These are phyloP conservation scores for Rhea americana DNA, from an alignment of 2,113 vertebrate species.

Conservation along the genomic window DNA sequence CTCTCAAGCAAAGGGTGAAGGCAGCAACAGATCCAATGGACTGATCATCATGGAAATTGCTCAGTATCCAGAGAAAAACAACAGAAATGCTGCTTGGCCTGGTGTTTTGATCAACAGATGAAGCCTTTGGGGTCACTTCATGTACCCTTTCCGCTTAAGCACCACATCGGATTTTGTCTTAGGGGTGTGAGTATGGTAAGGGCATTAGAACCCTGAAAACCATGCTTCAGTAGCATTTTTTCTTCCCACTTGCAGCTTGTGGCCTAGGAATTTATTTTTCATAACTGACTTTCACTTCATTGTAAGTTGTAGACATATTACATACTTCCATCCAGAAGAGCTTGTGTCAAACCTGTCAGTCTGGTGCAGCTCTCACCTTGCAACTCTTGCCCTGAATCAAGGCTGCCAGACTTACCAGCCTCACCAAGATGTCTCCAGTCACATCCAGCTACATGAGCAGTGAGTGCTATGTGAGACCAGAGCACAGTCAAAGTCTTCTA, in stretches of 20 bases:
- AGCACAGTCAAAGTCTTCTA: neutral
- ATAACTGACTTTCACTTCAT: neutral
- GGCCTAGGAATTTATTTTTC: neutral
- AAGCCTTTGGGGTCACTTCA: neutral
- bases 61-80: neutral
- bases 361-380: neutral
- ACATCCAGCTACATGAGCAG: neutral
- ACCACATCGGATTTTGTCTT: neutral
- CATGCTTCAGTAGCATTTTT: neutral
- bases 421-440: neutral
- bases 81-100: neutral
- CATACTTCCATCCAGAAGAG: fast-evolving
- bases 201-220: neutral
- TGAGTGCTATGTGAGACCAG: neutral
- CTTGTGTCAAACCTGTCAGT: neutral
- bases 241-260: neutral
- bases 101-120: neutral
- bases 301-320: neutral
- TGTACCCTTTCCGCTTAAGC: neutral
- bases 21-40: neutral
- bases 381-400: neutral
- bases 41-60: neutral
- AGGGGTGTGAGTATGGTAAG: neutral
- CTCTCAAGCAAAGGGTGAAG: neutral
- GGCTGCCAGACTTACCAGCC: neutral